Percentiles rank a stretch among this genome's conserved stretches.
These are phyloP conservation scores for Nymphalis urticae DNA, from an alignment of 2,888 invertebrate species.

Conservation along the genomic window DNA sequence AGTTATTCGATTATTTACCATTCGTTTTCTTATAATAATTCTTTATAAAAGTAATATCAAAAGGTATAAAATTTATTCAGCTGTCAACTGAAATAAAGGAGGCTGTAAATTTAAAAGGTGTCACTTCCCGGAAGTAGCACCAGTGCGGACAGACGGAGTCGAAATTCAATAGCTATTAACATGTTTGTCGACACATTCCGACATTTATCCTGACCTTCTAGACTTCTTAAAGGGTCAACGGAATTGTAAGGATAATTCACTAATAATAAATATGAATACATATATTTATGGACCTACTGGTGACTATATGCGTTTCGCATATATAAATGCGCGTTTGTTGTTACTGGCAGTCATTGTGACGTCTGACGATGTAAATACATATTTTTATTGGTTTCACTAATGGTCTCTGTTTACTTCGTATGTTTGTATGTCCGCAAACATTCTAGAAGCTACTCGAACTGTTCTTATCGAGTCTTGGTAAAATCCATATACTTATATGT, in stretches of 20 bases:
- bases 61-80: constrained; percentile 3
- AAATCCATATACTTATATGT: too few species aligned
- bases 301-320: neutral
- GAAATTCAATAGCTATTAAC: constrained; percentile 46
- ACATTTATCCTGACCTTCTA: constrained; percentile 41
- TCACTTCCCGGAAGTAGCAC: constrained; percentile 61
- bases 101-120: constrained; percentile 43
- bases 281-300: neutral
- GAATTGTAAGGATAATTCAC: constrained; percentile 30
- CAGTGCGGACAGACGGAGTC: constrained; percentile 31
- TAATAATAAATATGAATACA: constrained; percentile 17
- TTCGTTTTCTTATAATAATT: neutral
- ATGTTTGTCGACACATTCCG: constrained; percentile 51
- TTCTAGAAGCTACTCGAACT: too few species aligned
- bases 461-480: too few species aligned
- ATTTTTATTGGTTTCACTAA: too few species aligned
- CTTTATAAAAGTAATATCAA: constrained; percentile 15
- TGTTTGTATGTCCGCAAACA: too few species aligned
- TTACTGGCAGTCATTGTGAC: too few species aligned
- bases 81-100: constrained; percentile 30
- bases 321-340: too few species aligned
- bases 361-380: too few species aligned
- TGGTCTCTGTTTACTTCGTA: too few species aligned
- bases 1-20: neutral
- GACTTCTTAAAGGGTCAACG: constrained; percentile 29